phyloP scores from a whole-genome alignment of 2,113 vertebrate genomes.

The Procavia capensis region DNA sequence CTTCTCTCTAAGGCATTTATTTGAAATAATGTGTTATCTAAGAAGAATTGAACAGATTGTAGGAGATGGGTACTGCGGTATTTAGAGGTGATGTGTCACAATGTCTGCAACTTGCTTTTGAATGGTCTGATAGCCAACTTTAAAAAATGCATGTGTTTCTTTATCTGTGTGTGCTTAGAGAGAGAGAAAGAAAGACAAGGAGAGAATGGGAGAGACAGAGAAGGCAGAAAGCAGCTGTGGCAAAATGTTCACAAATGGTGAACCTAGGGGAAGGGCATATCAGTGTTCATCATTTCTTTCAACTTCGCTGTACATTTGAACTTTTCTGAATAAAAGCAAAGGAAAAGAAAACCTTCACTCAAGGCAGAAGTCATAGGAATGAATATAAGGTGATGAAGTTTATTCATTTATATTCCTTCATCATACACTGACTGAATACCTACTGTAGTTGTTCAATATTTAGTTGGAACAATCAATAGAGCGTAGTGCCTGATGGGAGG shows the following conservation, averaged over 20 bases:
- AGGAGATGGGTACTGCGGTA: not conserved
- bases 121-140: not conserved
- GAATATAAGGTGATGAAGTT: constrained; percentile 72
- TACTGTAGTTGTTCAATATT: constrained; percentile 67
- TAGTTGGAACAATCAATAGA: constrained; percentile 75
- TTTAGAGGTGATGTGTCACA: constrained; percentile 17
- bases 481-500: constrained; percentile 58
- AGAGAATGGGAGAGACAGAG: not conserved
- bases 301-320: constrained; percentile 50
- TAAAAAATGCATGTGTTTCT: not conserved
- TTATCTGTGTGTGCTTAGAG: not conserved
- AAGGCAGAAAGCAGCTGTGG: constrained; percentile 22
- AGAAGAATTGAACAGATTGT: constrained; percentile 40
- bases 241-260: constrained; percentile 31
- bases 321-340: constrained; percentile 54
- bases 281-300: constrained; percentile 54
- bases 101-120: not conserved
- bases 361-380: constrained; percentile 50
- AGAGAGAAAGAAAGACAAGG: not conserved
- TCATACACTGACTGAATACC: constrained; percentile 69
- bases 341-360: constrained; percentile 33
- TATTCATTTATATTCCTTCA: constrained; percentile 78
- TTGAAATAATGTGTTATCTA: constrained; percentile 40
- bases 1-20: constrained; percentile 7
- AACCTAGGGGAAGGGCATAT: not conserved